phyloP scores from a whole-genome alignment of 1,140 invertebrate species.

The Musca vetustissima region DNA sequence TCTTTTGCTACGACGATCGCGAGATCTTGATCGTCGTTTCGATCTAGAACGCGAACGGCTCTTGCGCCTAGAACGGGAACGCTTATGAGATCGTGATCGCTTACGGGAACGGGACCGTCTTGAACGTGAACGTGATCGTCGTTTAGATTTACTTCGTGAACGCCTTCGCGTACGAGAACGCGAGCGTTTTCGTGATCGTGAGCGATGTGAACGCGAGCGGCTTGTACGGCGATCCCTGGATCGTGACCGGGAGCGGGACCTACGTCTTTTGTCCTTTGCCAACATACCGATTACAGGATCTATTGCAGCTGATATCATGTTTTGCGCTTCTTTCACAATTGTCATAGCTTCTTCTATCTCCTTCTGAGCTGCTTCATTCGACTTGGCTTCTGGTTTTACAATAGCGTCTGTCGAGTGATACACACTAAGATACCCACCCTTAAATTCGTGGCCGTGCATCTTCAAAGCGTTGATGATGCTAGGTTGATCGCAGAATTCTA shows the following conservation, averaged over 20 bases:
- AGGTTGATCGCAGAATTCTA: slow-evolving; percentile 93
- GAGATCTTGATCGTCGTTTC: slow-evolving; percentile 61
- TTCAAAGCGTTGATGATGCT: slow-evolving; percentile 86
- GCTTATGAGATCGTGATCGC: slow-evolving; percentile 51
- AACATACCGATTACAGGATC: slow-evolving; percentile 85
- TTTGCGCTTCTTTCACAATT: slow-evolving; percentile 92
- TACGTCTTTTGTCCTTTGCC: slow-evolving; percentile 75
- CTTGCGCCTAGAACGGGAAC: slow-evolving; percentile 24
- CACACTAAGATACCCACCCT: slow-evolving; percentile 68
- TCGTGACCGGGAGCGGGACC: slow-evolving; percentile 63
- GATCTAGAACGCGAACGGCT: slow-evolving; percentile 55
- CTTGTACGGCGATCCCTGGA: slow-evolving; percentile 62
- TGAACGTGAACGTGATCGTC: slow-evolving; percentile 61
- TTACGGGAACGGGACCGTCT: slow-evolving; percentile 60
- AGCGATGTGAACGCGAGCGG: slow-evolving; percentile 66
- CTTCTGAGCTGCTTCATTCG: slow-evolving; percentile 89
- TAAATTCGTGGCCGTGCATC: slow-evolving; percentile 76
- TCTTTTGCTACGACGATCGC: slow-evolving; percentile 59
- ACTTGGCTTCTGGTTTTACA: slow-evolving; percentile 90
- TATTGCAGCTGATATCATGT: slow-evolving; percentile 88
- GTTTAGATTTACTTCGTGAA: slow-evolving; percentile 57
- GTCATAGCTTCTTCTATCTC: slow-evolving; percentile 98
- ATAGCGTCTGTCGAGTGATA: slow-evolving; percentile 90
- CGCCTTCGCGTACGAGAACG: slow-evolving; percentile 53
- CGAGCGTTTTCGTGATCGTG: slow-evolving; percentile 57